A percentile compares a stretch with the other conserved stretches of the same genome.
These are phyloP conservation scores for Drosophila quinaria DNA, from an alignment of 2,888 invertebrate genomes.

Conservation along the genomic window DNA sequence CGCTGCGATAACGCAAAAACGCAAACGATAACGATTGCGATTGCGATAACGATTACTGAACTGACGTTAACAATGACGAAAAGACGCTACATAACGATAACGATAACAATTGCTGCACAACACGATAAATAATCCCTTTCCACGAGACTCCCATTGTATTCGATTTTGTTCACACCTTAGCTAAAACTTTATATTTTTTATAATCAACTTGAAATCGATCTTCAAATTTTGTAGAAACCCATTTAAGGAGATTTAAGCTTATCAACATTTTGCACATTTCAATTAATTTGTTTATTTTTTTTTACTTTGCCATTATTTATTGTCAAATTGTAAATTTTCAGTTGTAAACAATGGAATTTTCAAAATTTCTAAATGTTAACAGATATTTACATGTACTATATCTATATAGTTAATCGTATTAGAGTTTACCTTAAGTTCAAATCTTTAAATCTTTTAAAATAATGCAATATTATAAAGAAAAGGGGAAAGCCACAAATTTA, in stretches of 20 bases:
- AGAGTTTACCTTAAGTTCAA: no score
- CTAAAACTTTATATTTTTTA: background rate
- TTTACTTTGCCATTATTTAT: background rate
- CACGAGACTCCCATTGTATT: background rate
- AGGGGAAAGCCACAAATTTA: no score
- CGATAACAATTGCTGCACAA: background rate
- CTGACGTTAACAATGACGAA: background rate
- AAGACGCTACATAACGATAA: background rate
- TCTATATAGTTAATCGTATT: no score
- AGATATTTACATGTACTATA: no score
- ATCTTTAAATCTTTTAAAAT: no score
- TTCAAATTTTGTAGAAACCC: no score
- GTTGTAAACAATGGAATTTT: no score
- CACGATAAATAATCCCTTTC: background rate
- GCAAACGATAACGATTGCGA: background rate
- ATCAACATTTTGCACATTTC: no score
- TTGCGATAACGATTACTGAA: conserved; percentile 14
- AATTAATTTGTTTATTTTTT: background rate
- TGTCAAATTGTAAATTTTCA: background rate
- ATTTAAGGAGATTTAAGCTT: no score
- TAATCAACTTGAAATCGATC: no score
- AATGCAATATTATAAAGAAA: no score
- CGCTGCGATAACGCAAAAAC: conserved; percentile 17
- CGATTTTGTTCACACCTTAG: background rate
- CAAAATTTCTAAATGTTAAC: no score